Percentiles rank a stretch among this genome's conserved stretches.
Conservation (phyloP, 2,113 vertebrate species). For the Myrmophylax atrothorax region DNA sequence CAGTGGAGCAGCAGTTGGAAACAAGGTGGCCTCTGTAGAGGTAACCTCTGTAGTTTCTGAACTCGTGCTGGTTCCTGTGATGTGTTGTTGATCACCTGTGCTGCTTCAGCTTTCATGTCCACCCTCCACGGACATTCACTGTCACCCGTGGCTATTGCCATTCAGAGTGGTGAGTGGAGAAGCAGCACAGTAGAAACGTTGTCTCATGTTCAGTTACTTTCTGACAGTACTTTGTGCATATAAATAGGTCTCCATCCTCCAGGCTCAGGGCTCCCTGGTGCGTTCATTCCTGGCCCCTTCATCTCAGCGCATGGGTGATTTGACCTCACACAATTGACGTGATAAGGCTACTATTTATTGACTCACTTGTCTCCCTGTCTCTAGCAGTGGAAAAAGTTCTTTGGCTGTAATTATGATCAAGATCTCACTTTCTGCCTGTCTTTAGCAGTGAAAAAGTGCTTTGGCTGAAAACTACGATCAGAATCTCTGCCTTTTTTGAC, state of each 20-base stretch:
- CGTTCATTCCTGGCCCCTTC: not conserved
- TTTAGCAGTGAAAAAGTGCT: not conserved
- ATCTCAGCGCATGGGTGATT: not conserved
- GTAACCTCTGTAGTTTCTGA: not conserved
- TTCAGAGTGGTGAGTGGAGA: not conserved
- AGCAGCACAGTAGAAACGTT: not conserved
- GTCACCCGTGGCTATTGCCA: not conserved
- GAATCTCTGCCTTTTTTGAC: not conserved
- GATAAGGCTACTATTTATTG: not conserved
- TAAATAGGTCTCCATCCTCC: not conserved
- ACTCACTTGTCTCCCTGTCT: not conserved
- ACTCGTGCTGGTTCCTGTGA: not conserved
- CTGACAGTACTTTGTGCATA: not conserved
- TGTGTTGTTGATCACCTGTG: accelerated
- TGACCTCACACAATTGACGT: not conserved
- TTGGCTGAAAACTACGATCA: not conserved
- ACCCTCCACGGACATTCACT: not conserved
- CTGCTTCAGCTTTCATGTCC: not conserved
- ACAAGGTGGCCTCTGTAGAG: not conserved
- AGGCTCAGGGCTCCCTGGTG: not conserved
- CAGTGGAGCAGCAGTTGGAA: not conserved
- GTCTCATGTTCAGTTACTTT: not conserved
- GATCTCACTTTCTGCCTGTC: not conserved
- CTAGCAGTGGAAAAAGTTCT: not conserved
- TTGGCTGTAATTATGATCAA: not conserved